Base-by-base conservation (phyloP, 92 coral and sea anemone species). In the Ricordea florida region DNA sequence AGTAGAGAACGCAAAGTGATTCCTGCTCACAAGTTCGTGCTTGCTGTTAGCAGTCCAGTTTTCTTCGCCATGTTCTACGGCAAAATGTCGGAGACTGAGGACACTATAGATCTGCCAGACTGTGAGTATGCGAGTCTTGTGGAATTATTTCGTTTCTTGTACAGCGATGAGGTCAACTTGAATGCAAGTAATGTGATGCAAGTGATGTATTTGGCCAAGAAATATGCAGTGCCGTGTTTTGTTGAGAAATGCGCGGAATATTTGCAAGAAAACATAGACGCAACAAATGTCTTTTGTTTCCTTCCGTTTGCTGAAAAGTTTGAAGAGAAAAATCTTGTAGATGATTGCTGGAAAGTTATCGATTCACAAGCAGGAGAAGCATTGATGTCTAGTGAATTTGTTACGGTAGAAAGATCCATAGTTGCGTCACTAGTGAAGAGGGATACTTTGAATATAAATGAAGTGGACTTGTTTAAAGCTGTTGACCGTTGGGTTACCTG, bases 31-130 rank as follows among this genome's bases (percentile, higher is more conserved):
- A 66, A 47, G 73, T 47, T 66, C 34, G 42, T 66, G 73, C 22
- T 87, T 32, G 93, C 85, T 22, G 71, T 87, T 38, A 76, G 82
- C 27, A 88, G 93, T 57, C 93, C 93, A 15, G 89, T 83, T 22
- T 83, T 77, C 64, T 84, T 9, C 51, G 84, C 87, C 61, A 86
- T 87, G 88, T 87, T 87, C 69, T 76, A 69, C 66, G 66, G 82
- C 13, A 72, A 85, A 51, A 52, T 93, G 22, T 91, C 92, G 15
- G 94, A 86, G 68, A 82, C 76, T 8, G 47, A 66, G 7, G 62
- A 73, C 15, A 23, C 72, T 20, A 69, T 93, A 57, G 81, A 85
- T 16, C 72, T 89, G 55, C 84, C 90, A 34, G 96, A 89, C 48
- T 78, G 92, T 28, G 83, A 91, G 35, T 66, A 63, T 5, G 86